A percentile compares a stretch with the other conserved stretches of the same genome.
phyloP scores from a whole-genome alignment of 2,888 invertebrate genomes.

The Drosophila mulleri region DNA sequence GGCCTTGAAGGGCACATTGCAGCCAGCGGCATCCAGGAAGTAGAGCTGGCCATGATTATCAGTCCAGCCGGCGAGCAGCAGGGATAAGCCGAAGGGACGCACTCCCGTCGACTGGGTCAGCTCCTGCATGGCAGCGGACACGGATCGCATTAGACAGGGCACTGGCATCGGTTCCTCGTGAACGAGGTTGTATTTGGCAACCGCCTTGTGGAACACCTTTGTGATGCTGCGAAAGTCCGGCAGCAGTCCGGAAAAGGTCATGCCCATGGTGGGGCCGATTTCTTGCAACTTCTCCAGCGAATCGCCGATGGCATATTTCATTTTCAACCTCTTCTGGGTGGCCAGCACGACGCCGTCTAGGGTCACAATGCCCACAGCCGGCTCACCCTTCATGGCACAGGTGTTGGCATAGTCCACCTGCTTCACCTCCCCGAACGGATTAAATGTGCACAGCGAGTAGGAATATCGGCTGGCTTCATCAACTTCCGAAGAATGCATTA shows the following conservation, averaged over 20 bases:
- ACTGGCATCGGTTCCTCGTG: rapidly evolving
- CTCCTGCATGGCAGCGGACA: not conserved
- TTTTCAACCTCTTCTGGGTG: not conserved
- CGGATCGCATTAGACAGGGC: rapidly evolving
- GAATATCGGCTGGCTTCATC: too few relatives aligned
- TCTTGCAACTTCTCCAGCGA: not conserved
- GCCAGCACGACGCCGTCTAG: not conserved
- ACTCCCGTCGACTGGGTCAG: not conserved
- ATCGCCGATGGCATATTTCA: not conserved
- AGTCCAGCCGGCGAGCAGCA: conserved; percentile 9
- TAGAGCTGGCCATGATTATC: rapidly evolving
- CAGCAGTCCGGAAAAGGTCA: not conserved
- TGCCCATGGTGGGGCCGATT: not conserved
- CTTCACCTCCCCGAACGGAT: not conserved
- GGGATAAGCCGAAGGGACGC: conserved; percentile 11
- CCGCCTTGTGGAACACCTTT: not conserved
- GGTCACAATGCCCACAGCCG: not conserved
- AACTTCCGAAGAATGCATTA: not conserved
- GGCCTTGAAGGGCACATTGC: not conserved
- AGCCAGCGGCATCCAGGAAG: not conserved
- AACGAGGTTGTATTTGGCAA: rapidly evolving
- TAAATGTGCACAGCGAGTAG: not conserved
- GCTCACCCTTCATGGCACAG: not conserved
- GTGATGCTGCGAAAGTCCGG: conserved; percentile 7
- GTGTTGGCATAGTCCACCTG: conserved; percentile 7